Evolutionary conservation across 2,888 invertebrate genomes (phyloP).

Genomic region (Sphaeridia pumilis): DNA sequence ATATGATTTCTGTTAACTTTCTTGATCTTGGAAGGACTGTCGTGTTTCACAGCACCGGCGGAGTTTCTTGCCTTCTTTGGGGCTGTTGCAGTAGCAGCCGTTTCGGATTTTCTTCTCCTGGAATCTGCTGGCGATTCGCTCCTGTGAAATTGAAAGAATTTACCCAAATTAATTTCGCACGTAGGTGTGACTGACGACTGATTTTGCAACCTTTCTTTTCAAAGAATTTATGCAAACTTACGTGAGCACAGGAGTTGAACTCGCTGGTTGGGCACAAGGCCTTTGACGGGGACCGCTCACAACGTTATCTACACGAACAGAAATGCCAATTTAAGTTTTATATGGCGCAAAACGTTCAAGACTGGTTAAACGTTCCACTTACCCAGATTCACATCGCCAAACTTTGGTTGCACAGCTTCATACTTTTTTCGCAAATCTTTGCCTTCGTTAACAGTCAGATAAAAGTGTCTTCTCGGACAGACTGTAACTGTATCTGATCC

Average conservation of each 20-base stretch:
- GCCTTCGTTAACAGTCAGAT: not conserved
- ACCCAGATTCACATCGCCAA: slow-evolving; percentile 14
- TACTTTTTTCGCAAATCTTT: slow-evolving; percentile 12
- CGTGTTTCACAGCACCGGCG: not conserved
- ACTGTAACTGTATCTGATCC: not conserved
- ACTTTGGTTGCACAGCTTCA: slow-evolving; percentile 11
- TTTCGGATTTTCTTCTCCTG: not conserved
- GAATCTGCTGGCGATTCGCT: not conserved
- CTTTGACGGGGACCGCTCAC: not conserved
- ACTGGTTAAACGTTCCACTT: not conserved
- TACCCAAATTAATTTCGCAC: no score
- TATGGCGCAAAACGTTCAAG: not conserved
- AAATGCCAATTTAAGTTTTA: not conserved
- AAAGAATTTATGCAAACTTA: not conserved
- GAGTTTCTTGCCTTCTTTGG: not conserved
- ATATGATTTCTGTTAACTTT: no score
- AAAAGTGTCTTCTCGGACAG: slow-evolving; percentile 6
- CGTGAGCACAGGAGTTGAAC: not conserved
- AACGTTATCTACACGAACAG: not conserved
- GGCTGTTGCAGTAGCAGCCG: not conserved
- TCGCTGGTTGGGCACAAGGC: not conserved
- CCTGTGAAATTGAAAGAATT: no score
- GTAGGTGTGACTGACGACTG: no score
- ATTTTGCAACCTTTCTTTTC: not conserved
- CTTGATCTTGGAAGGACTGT: no score